Conservation (phyloP, 2,113 vertebrate genomes). For the Agapornis roseicollis region DNA sequence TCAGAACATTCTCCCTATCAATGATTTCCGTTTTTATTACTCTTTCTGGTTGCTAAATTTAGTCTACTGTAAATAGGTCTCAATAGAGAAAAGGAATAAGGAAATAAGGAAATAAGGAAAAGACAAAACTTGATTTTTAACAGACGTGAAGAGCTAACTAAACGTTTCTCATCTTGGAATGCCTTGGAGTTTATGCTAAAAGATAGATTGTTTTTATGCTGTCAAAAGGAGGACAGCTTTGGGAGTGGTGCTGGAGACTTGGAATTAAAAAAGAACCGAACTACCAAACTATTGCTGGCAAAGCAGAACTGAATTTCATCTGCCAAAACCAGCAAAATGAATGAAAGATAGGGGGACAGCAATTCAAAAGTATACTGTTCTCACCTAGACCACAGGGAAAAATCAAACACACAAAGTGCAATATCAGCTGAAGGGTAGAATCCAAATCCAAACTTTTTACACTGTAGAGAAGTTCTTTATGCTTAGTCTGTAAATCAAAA, state of each 20-base stretch:
- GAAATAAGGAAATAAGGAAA: too few species aligned
- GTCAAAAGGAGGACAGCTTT: not conserved
- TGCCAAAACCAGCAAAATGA: not conserved
- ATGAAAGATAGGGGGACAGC: not conserved
- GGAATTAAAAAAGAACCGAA: not conserved
- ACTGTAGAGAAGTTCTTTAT: not conserved
- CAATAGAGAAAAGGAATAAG: too few species aligned
- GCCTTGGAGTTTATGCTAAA: not conserved
- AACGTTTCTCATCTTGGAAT: not conserved
- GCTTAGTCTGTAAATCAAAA: slow-evolving; percentile 52
- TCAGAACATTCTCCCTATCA: not conserved
- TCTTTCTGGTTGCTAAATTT: not conserved
- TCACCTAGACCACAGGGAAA: not conserved
- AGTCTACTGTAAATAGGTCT: not conserved
- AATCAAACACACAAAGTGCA: not conserved
- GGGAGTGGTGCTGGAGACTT: not conserved
- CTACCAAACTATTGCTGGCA: not conserved
- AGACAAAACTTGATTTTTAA: not conserved
- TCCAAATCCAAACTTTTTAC: not conserved
- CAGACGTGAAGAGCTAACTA: not conserved
- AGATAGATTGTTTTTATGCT: not conserved
- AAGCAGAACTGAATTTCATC: not conserved
- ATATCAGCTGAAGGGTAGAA: not conserved
- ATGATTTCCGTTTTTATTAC: not conserved
- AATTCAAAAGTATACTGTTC: not conserved